Conservation (phyloP, 2,797 vertebrate species). For the Australoheros facetus region DNA sequence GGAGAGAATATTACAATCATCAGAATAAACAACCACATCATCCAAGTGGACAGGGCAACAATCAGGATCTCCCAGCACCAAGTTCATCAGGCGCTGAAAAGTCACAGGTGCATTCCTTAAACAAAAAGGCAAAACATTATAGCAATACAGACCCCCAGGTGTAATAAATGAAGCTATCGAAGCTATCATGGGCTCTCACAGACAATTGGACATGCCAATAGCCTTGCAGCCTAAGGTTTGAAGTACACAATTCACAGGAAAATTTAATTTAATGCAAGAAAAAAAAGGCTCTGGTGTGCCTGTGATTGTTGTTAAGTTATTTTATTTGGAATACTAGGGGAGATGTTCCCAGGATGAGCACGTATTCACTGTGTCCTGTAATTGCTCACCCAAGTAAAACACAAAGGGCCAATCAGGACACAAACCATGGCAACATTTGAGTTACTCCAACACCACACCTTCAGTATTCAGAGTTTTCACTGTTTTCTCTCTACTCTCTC, state of each 20-base stretch:
- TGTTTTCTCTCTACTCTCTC: constrained; percentile 11
- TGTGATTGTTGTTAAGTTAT: background rate
- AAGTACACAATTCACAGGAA: background rate
- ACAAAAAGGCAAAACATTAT: too few relatives aligned
- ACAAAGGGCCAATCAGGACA: background rate
- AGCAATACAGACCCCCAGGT: too few relatives aligned
- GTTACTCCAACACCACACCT: background rate
- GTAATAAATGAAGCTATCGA: background rate
- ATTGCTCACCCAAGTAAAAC: background rate
- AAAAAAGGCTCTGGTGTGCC: background rate
- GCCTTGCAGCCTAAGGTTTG: background rate
- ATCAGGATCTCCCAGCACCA: too few relatives aligned
- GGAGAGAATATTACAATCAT: too few relatives aligned
- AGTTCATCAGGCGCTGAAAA: too few relatives aligned
- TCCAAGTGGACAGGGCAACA: too few relatives aligned
- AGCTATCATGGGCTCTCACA: background rate
- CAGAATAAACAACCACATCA: too few relatives aligned
- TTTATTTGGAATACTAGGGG: too few relatives aligned
- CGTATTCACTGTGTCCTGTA: too few relatives aligned
- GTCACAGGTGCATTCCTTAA: too few relatives aligned
- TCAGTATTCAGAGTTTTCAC: background rate
- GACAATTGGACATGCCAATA: accelerated
- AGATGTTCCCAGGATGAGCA: too few relatives aligned
- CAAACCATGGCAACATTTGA: background rate
- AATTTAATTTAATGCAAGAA: background rate